Evolutionary conservation across 2,797 vertebrate species (phyloP).

Genomic region (Ciconia nigra): DNA sequence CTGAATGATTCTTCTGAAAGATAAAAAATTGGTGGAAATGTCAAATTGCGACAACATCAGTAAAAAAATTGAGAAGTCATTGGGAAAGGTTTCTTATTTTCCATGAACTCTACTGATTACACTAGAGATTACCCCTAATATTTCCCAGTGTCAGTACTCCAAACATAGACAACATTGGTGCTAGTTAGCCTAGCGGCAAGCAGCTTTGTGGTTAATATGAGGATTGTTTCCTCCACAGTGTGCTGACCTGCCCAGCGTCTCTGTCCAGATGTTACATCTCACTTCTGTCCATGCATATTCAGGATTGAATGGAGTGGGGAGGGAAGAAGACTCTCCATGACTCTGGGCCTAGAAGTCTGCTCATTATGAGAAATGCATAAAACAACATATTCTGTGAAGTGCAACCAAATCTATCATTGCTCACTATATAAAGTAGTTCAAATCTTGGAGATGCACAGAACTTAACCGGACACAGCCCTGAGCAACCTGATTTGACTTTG

Average conservation of each 20-base stretch:
- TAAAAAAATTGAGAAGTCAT: background rate
- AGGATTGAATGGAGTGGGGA: background rate
- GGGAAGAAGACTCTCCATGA: background rate
- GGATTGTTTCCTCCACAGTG: background rate
- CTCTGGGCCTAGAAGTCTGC: background rate
- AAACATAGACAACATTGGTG: background rate
- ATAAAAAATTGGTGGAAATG: background rate
- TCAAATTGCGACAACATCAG: background rate
- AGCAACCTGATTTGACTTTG: background rate
- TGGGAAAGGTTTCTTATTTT: background rate
- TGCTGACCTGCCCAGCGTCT: background rate
- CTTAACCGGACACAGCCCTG: background rate
- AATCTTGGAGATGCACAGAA: background rate
- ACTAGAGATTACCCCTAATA: background rate
- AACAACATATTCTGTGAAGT: background rate
- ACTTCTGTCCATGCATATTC: background rate
- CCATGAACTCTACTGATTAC: background rate
- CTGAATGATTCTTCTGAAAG: background rate
- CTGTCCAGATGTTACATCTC: background rate
- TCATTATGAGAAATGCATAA: rapidly evolving
- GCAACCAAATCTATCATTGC: background rate
- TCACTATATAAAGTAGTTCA: background rate
- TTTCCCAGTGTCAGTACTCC: background rate
- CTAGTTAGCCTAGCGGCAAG: background rate
- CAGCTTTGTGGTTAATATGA: background rate